Evolutionary conservation across 2,888 invertebrate genomes (phyloP), one percentile per base, ranked within the genome.

Genomic region (Thera obeliscata): DNA sequence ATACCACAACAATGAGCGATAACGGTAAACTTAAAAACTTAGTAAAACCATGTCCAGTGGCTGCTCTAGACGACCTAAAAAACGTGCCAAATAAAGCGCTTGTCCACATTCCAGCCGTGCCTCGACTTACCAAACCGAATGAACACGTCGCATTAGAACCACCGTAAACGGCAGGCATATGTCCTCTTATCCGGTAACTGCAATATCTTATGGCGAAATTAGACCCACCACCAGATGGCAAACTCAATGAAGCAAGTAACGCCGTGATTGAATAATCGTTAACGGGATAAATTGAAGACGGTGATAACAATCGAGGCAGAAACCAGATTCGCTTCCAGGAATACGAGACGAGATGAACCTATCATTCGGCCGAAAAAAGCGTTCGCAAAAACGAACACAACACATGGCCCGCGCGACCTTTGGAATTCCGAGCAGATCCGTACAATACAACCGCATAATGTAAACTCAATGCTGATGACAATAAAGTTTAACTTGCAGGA

Each of bases 361-460:
- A 87, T 86, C 81, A 86, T 88, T 86, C 75, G 75, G 74, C 70
- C 71, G 80, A 78, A 79, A 82, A 87, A 88, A 87, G 82, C 81
- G 77, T 86, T 88, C 82, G 90, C 90, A 90, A 91, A 91, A 91
- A 91, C 85, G 84, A 86, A 81, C 82, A 85, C 78, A 86, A 87
- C 88, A 87, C 77, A 87, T 87, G 87, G 88, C 87, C 87, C 79
- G 82, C 71, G 81, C 87, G 91, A 91, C 91, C 91, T 91, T 89
- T 89, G 83, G 78, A 89, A 91, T 91, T 90, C 87, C 89, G 83
- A 75, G 78, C 68, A 60, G 70, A 68, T 64, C 49, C 52, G 60
- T 22, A 41, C 52, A 7, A 50, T 50, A 22, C 22, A 9, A 3
- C 73, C 78, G 70, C 58, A 61, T 8, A 81, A 77, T 74, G n/a